Evolutionary conservation across 2,888 invertebrate genomes (phyloP).

Genomic region (Julus scanicus): DNA sequence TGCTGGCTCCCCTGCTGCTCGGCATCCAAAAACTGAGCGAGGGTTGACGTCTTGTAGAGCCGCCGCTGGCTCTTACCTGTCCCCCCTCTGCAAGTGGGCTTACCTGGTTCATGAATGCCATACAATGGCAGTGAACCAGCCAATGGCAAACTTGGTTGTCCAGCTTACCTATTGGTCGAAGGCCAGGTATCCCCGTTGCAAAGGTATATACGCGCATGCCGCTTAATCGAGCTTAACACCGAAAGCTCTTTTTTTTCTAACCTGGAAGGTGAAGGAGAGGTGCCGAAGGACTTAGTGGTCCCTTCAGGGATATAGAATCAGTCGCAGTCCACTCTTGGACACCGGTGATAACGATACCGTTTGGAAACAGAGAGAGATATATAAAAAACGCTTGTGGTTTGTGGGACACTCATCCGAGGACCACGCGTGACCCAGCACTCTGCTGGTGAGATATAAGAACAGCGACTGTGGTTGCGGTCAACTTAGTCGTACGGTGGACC

Average conservation of each 20-base stretch:
- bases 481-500: background rate
- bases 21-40: constrained; percentile 32
- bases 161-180: constrained; percentile 39
- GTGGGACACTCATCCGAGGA: background rate
- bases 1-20: constrained; percentile 36
- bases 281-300: constrained; percentile 42
- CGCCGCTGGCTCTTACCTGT: constrained; percentile 18
- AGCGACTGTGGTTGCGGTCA: background rate
- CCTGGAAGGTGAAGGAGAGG: constrained; percentile 28
- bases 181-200: constrained; percentile 21
- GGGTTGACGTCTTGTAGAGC: background rate
- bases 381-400: background rate
- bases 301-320: background rate
- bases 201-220: background rate
- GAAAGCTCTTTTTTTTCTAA: background rate
- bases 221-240: constrained; percentile 5
- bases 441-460: background rate
- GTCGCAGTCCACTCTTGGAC: background rate
- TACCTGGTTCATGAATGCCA: constrained; percentile 24
- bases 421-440: background rate
- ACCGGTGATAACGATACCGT: background rate
- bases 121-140: background rate
- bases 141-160: background rate
- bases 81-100: constrained; percentile 13
- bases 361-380: background rate